A percentile compares a stretch with the other conserved stretches of the same genome.
Evolutionary conservation across 2,888 invertebrate genomes (phyloP).

Genomic region (Pogonocherus hispidulus): DNA sequence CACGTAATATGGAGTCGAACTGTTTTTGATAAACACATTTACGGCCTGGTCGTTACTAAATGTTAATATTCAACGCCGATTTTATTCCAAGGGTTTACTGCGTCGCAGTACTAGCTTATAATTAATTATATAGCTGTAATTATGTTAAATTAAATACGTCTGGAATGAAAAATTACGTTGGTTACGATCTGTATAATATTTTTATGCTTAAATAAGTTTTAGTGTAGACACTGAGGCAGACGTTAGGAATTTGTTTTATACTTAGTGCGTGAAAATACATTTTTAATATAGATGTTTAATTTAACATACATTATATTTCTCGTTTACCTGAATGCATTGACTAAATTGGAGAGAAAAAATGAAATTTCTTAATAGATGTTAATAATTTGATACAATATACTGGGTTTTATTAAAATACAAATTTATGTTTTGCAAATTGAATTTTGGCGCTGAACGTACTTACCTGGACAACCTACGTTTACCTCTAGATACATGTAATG

Average conservation of each 20-base stretch:
- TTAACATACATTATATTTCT: no score
- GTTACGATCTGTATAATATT: neutral
- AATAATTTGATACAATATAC: no score
- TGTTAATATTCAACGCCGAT: neutral
- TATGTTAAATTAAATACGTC: slow-evolving; percentile 5
- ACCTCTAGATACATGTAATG: no score
- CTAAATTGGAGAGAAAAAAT: no score
- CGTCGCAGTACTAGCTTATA: neutral
- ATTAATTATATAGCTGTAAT: slow-evolving; percentile 5
- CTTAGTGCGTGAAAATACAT: no score
- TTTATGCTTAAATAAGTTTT: neutral
- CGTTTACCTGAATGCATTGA: no score
- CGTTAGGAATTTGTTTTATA: neutral
- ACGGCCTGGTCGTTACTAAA: neutral
- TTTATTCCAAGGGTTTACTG: slow-evolving; percentile 2
- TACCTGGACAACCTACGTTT: no score
- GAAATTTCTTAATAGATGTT: no score
- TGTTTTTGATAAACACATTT: neutral
- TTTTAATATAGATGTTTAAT: no score
- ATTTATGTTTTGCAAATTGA: no score
- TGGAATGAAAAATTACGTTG: neutral
- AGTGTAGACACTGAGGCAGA: neutral
- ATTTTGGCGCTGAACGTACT: no score
- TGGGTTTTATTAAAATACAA: no score
- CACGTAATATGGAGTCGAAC: neutral